Evolutionary conservation across 2,888 invertebrate genomes (phyloP), one percentile per base, ranked within the genome.

Genomic region (Drosophila sordidula): DNA sequence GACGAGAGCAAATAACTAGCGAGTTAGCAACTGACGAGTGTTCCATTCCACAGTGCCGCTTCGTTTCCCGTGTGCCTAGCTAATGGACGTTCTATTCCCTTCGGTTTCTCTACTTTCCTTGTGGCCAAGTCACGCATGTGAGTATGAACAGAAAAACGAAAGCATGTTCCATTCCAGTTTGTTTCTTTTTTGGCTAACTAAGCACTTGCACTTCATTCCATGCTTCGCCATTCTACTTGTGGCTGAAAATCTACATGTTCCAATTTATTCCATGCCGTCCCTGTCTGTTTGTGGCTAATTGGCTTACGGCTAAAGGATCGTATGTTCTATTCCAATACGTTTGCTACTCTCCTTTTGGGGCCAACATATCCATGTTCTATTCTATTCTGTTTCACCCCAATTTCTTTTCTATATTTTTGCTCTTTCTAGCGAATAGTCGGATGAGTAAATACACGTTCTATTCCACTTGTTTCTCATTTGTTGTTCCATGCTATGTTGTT

Each of bases 1-100:
- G 82, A 67, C 62, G 67, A 70, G 78, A 70, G 68, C 32, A 47
- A 45, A 55, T 49, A 49, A 54, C 49, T 61, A 61, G 46, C 61
- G 59, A 62, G 54, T 50, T 32, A 34, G 54, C 52, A 45, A 45
- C 50, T 38, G 62, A 44, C 41, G 38, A 70, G 34, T 62, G 26
- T 49, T 63, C 29, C 49, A 62, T 63, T 49, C 47, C 58, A 59
- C 9, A 34, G 12, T 25, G 44, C 44, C 14, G 11, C 42, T 4
- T 34, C 12, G 12, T 34, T 34, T 34, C 34, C 12, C 1, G 4
- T 12, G 5, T 42, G n/a, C n/a, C n/a, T 0, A 36, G 36, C 36
- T 36, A n/a, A 38, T 38, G 6, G 14, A 18, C 8, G 18, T 18
- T 9, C 3, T n/a, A 16, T 34, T 42, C 25, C 4, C 22, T 54